Percentiles rank a stretch among this genome's conserved stretches.
Evolutionary conservation across 1,140 invertebrate species (phyloP).

Genomic region (Leucophenga varia): DNA sequence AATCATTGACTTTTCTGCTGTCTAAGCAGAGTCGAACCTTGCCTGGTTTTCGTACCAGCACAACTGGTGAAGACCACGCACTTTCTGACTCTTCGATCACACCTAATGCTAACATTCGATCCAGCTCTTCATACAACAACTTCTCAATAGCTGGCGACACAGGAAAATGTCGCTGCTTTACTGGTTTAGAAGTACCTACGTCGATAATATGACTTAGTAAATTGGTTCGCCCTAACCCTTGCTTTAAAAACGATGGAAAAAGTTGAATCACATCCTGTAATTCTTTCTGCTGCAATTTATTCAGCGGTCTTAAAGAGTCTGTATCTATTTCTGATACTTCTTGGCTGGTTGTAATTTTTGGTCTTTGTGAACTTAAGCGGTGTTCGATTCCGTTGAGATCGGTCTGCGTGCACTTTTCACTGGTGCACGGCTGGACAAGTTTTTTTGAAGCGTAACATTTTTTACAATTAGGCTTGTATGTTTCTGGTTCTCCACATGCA

Average conservation of each 20-base stretch:
- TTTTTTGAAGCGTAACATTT: no score
- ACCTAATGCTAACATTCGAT: constrained; percentile 17
- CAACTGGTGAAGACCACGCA: constrained; percentile 13
- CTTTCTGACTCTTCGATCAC: constrained; percentile 20
- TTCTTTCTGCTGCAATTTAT: no score
- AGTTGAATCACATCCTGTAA: no score
- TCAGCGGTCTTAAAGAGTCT: no score
- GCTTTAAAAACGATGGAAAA: no score
- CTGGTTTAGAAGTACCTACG: constrained; percentile 25
- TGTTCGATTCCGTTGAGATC: no score
- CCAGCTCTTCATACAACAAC: constrained; percentile 12
- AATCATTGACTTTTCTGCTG: constrained; percentile 33
- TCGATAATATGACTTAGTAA: constrained; percentile 39
- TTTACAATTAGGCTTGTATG: not conserved
- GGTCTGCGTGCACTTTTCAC: no score
- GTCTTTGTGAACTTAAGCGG: not conserved
- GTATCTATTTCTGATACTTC: no score
- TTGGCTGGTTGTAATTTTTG: not conserved
- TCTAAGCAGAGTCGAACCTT: constrained; percentile 39
- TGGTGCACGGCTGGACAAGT: no score
- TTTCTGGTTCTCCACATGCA: not conserved
- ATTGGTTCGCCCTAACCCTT: constrained; percentile 17
- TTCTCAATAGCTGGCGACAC: constrained; percentile 24
- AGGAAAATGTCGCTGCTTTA: constrained; percentile 34
- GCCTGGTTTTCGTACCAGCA: constrained; percentile 32